phyloP scores from a whole-genome alignment of 2,888 invertebrate species.

The Agrypnus murinus region DNA sequence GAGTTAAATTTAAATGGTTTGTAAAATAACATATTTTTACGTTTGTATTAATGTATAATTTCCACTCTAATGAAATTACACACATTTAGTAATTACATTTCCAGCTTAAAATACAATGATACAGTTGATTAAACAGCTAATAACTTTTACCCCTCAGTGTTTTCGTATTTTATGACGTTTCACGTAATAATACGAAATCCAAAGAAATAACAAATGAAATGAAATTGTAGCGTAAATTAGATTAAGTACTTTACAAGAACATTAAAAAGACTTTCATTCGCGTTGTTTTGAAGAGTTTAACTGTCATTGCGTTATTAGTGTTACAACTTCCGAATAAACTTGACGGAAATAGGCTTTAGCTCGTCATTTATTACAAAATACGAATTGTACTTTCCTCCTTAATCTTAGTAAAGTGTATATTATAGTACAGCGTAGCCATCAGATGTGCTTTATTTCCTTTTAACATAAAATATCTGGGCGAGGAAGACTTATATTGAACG shows the following conservation, averaged over 20 bases:
- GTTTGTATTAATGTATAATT: too few relatives aligned
- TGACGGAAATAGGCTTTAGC: not conserved
- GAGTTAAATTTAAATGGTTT: too few relatives aligned
- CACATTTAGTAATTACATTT: too few relatives aligned
- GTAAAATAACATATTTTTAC: too few relatives aligned
- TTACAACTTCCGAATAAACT: constrained; percentile 3
- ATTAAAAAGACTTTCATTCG: constrained; percentile 1
- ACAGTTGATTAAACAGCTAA: too few relatives aligned
- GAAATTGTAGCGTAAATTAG: not conserved
- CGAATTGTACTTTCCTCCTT: not conserved
- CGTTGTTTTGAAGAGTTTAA: constrained; percentile 1
- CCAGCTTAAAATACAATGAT: too few relatives aligned
- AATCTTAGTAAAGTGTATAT: not conserved
- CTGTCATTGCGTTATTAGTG: not conserved
- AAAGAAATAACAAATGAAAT: not conserved
- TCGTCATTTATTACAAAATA: not conserved
- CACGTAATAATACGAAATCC: not conserved
- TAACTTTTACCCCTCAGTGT: too few relatives aligned
- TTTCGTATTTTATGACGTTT: not conserved
- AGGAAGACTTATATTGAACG: too few relatives aligned
- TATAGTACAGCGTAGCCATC: not conserved
- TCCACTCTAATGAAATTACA: too few relatives aligned
- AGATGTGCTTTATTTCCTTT: constrained; percentile 5
- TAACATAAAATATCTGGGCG: not conserved
- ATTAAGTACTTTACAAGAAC: not conserved